Base-by-base conservation (phyloP, 2,113 vertebrate species). In the Forbesichthys papilliferus region DNA sequence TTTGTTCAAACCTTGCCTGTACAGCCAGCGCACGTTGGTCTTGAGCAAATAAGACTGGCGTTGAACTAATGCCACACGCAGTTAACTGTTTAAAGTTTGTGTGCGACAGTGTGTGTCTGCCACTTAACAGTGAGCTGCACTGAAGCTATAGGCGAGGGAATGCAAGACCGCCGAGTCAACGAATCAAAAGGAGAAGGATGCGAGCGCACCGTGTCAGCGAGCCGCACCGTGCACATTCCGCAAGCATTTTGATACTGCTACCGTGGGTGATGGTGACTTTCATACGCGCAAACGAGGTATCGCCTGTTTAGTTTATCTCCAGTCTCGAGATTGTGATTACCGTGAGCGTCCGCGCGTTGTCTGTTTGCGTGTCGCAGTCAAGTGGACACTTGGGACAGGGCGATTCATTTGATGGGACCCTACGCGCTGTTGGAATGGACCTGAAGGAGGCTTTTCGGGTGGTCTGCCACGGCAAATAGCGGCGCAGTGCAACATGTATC, bases 401-500 rank as follows among this genome's bases (percentile, higher is more conserved):
- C 1, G 8, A 46, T n/a, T 70, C 71, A 59, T 68, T 71, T 48
- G 75, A 42, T 75, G 68, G 69, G 76, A 80, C 68, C 77, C 66
- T 48, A 61, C 27, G 73, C 72, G 48, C 68, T 53, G 71, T 75
- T 65, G 79, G 75, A 81, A 89, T 89, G 79, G 72, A 87, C 85
- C 64, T 84, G 78, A 69, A 83, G 77, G 52, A 80, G 60, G 68
- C 52, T 34, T 80, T 64, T 74, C 73, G 77, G 78, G 75, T 63
- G 81, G 68, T 87, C 70, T 82, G 83, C 80, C 56, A 84, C 85
- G 88, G 87, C 64, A 82, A 91, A 83, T 71, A 75, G 81, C 77
- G 53, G 47, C 47, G 73, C 76, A 70, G 77, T 68, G 52, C 81
- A 90, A 85, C 55, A 94, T 94, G 93, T 91, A 91, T 84, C 88